Evolutionary conservation across 2,113 vertebrate species (phyloP).

Genomic region (Parus major): DNA sequence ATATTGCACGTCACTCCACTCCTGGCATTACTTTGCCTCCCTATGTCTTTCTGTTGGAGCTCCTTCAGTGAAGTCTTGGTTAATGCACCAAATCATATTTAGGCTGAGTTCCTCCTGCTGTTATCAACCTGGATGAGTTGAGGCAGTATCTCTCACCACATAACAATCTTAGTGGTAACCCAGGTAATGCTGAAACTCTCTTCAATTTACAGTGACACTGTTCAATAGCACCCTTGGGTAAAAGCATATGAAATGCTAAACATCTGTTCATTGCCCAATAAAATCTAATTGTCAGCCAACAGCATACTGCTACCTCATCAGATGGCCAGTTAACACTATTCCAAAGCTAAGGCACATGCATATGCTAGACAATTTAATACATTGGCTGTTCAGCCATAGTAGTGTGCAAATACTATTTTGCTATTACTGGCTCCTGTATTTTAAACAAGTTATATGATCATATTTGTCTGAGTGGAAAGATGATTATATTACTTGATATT

Average conservation of each 20-base stretch:
- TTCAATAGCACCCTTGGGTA: not conserved
- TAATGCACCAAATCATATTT: not conserved
- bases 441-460: not conserved
- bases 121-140: not conserved
- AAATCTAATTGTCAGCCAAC: not conserved
- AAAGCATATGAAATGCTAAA: not conserved
- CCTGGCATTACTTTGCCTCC: not conserved
- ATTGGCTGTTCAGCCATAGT: not conserved
- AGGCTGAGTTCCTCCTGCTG: not conserved
- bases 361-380: not conserved
- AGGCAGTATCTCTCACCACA: not conserved
- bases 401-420: not conserved
- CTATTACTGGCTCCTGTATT: not conserved
- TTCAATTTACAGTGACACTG: not conserved
- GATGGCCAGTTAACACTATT: not conserved
- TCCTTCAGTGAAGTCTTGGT: not conserved
- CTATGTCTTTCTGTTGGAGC: not conserved
- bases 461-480: not conserved
- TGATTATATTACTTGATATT: not conserved
- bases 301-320: not conserved
- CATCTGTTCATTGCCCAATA: not conserved
- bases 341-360: not conserved
- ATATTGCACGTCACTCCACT: not conserved
- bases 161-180: not conserved
- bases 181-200: not conserved